Base-by-base conservation (phyloP, 2,888 invertebrate genomes). In the Meandrusa payeni region DNA sequence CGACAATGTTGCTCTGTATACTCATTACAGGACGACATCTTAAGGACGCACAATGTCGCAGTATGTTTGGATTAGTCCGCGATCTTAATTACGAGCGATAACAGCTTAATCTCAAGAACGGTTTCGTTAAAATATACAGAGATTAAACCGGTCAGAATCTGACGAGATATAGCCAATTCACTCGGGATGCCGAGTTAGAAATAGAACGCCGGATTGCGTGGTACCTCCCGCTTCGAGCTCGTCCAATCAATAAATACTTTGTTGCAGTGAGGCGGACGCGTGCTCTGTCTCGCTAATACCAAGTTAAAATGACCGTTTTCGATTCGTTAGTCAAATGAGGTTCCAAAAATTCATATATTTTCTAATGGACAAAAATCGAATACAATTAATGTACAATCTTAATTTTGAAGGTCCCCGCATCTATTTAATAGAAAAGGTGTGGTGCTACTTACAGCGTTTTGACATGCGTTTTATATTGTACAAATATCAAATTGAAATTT, bases 201-300 rank as follows among this genome's bases (percentile, higher is more conserved):
- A 76, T 76, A 76, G 75, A 74, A 59, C 58, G 57, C 52, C 52
- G 47, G 52, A 50, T 50, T 56, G 48, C 54, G 55, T 57, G 54
- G 59, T 61, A 56, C 58, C 61, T 55, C 53, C 60, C 60, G 57
- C 55, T 50, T 61, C 13, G 23, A 6, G 59, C 53, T 62, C 62
- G 59, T 37, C 69, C 69, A 79, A 81, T 80, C 76, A 58, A 78
- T 76, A 76, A 58, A 58, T 65, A 70, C 75, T 70, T 72, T 72
- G 73, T 76, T 67, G 69, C 65, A 60, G 43, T 40, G 54, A 61
- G 59, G 63, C 63, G 62, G 65, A 52, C 55, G 28, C 45, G 26
- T 12, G 12, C n/a, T 33, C 36, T 11, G 11, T 33, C 28, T 44
- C 31, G 15, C n/a, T 38, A 10, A 33, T 11, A 40, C 28, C 31